These are phyloP conservation scores for Aix galericulata DNA, from an alignment of 2,113 vertebrate species.

Conservation along the genomic window DNA sequence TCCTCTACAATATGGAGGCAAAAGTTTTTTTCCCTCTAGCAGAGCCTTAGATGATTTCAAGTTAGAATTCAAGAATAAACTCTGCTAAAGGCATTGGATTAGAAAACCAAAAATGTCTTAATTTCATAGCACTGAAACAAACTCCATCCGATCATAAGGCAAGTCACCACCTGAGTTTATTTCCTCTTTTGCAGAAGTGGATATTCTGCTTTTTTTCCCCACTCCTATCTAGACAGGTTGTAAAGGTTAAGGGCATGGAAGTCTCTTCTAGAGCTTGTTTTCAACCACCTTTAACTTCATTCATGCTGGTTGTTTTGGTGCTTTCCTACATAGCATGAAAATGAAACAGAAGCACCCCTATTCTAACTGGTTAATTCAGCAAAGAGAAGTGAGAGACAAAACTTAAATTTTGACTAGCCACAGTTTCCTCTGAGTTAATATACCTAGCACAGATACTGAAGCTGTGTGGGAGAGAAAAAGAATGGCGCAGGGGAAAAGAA, in stretches of 20 bases:
- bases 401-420: not conserved
- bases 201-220: not conserved
- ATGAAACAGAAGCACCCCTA: not conserved
- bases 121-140: not conserved
- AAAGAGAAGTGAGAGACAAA: not conserved
- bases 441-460: not conserved
- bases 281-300: not conserved
- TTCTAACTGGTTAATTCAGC: not conserved
- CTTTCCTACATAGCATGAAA: not conserved
- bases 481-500: too few relatives aligned
- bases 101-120: not conserved
- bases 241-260: not conserved
- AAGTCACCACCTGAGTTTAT: not conserved
- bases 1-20: not conserved
- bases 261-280: not conserved
- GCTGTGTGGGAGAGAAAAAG: not conserved
- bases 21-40: not conserved
- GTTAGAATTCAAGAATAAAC: not conserved
- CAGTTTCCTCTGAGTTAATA: not conserved
- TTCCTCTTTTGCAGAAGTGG: not conserved
- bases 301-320: not conserved
- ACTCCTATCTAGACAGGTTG: not conserved
- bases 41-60: not conserved
- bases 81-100: not conserved
- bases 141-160: not conserved